Evolutionary conservation across 1,140 invertebrate species (phyloP).

Genomic region (Propsilocerus akamusi): DNA sequence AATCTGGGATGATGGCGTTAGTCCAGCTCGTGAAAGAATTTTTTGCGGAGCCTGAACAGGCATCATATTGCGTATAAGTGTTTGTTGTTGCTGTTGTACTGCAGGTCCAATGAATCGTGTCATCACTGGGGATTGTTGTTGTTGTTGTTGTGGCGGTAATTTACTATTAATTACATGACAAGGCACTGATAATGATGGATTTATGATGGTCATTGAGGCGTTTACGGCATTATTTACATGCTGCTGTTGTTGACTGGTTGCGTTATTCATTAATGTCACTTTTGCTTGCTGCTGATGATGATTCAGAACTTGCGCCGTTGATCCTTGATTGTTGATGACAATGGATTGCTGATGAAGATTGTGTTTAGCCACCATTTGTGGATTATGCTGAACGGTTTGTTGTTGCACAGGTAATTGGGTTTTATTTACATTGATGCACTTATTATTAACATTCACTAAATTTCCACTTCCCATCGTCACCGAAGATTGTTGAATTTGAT

Average conservation of each 20-base stretch:
- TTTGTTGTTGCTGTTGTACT: conserved; percentile 11
- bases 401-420: not conserved
- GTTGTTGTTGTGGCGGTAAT: conserved; percentile 14
- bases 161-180: conserved; percentile 4
- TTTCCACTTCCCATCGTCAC: no score
- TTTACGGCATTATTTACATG: conserved; percentile 3
- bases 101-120: conserved; percentile 2
- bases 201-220: conserved; percentile 3
- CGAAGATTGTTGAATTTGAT: conserved; percentile 6
- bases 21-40: conserved; percentile 15
- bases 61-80: conserved; percentile 8
- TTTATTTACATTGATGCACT: not conserved
- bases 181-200: conserved; percentile 7
- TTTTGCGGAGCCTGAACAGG: conserved; percentile 12
- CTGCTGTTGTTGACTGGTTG: conserved; percentile 17
- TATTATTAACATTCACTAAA: not conserved
- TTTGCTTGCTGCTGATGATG: not conserved
- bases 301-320: not conserved
- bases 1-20: not conserved
- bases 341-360: no score
- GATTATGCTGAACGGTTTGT: not conserved
- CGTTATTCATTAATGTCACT: not conserved
- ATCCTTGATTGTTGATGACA: not conserved
- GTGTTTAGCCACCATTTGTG: no score
- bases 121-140: conserved; percentile 10